Conservation (phyloP, 1,140 invertebrate genomes). For the Pomacea maculata region DNA sequence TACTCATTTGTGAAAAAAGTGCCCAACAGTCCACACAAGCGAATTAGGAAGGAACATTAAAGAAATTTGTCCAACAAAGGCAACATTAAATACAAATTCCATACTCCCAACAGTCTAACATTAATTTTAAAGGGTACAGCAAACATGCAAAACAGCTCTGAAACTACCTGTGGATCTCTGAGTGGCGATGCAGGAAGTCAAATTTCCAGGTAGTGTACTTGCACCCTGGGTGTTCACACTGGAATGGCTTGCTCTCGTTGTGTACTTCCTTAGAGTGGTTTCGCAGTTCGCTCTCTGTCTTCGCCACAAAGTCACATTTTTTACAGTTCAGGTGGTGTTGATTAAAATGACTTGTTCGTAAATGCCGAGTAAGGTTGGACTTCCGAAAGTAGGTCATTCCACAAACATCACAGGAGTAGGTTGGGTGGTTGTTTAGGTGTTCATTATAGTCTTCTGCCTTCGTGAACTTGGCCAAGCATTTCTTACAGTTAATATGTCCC, state of each 20-base stretch:
- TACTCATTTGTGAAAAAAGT: too few species aligned
- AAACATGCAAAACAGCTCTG: too few species aligned
- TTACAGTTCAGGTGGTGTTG: conserved; percentile 25
- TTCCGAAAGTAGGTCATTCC: conserved; percentile 26
- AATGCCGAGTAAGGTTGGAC: conserved; percentile 34
- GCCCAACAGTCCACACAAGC: too few species aligned
- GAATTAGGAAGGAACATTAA: too few species aligned
- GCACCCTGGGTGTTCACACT: conserved; percentile 38
- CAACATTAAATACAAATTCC: too few species aligned
- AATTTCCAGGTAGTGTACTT: conserved; percentile 33
- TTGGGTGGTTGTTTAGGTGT: conserved; percentile 17
- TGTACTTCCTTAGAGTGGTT: conserved; percentile 37
- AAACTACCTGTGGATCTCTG: conserved; percentile 43
- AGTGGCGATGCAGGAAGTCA: conserved; percentile 43
- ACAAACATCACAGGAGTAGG: conserved; percentile 35
- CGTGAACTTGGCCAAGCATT: conserved; percentile 22
- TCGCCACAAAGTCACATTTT: conserved; percentile 20
- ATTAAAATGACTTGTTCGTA: conserved; percentile 24
- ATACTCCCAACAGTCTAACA: too few species aligned
- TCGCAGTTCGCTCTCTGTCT: conserved; percentile 29
- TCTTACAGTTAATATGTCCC: conserved; percentile 17
- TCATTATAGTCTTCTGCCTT: conserved; percentile 20
- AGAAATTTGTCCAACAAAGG: too few species aligned
- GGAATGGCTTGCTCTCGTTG: conserved; percentile 37
- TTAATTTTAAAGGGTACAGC: too few species aligned